Conservation (phyloP, 53 echinoderm and acorn worm genomes). For the Apostichopus leukothele region DNA sequence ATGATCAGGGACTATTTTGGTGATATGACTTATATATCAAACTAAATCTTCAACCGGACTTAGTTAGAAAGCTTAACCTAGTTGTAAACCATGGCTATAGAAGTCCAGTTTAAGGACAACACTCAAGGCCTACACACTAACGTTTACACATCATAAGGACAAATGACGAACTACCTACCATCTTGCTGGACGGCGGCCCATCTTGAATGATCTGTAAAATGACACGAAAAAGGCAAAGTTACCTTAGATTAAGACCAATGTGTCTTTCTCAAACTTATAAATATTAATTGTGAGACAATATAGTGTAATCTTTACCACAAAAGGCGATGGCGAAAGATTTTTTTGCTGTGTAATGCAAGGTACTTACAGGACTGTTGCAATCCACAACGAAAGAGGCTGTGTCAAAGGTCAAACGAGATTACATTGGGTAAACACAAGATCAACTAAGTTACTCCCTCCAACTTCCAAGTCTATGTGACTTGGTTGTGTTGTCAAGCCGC, state of each 20-base stretch:
- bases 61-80: no score
- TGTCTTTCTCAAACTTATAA: not conserved
- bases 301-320: not conserved
- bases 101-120: no score
- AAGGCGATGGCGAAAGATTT: constrained; percentile 19
- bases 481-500: no score
- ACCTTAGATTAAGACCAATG: not conserved
- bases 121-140: no score
- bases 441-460: not conserved
- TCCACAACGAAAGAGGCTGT: constrained; percentile 41
- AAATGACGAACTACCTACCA: constrained; percentile 65
- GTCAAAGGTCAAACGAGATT: constrained; percentile 15
- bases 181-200: constrained; percentile 98
- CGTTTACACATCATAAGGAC: no score
- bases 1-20: no score
- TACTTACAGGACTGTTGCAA: constrained; percentile 39
- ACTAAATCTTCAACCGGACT: no score
- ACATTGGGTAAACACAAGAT: not conserved
- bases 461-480: no score
- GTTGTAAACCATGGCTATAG: no score
- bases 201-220: constrained; percentile 65
- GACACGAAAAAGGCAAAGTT: not conserved
- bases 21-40: no score
- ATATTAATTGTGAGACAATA: not conserved
- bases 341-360: constrained; percentile 13